Evolutionary conservation across 2,888 invertebrate species (phyloP).

Genomic region (Mesoligia furuncula): DNA sequence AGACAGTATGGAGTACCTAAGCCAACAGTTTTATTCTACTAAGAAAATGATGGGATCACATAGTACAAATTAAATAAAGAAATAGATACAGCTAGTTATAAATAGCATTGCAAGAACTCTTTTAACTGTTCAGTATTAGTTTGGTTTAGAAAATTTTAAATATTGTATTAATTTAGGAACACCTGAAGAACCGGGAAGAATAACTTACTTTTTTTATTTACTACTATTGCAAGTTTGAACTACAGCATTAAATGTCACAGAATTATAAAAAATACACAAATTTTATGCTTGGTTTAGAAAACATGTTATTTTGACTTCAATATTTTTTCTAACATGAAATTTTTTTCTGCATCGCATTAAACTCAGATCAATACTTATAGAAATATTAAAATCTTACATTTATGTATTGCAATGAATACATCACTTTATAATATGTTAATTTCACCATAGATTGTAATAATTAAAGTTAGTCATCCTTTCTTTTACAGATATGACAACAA

Average conservation of each 20-base stretch:
- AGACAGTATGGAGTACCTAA: background rate
- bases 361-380: background rate
- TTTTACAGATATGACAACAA: slow-evolving; percentile 5
- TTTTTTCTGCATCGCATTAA: background rate
- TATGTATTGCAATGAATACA: slow-evolving; percentile 7
- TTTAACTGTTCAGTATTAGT: background rate
- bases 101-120: background rate
- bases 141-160: background rate
- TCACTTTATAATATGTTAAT: background rate
- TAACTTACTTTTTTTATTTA: background rate
- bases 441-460: background rate
- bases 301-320: background rate
- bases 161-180: background rate
- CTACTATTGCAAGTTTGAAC: background rate
- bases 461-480: background rate
- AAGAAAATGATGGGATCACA: background rate
- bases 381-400: slow-evolving; percentile 10
- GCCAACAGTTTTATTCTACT: background rate
- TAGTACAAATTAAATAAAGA: background rate
- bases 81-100: background rate
- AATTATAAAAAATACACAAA: background rate
- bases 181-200: background rate
- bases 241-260: background rate
- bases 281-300: background rate
- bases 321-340: background rate